These are phyloP conservation scores for Tauraco erythrolophus DNA, from an alignment of 2,113 vertebrate species.

Conservation along the genomic window DNA sequence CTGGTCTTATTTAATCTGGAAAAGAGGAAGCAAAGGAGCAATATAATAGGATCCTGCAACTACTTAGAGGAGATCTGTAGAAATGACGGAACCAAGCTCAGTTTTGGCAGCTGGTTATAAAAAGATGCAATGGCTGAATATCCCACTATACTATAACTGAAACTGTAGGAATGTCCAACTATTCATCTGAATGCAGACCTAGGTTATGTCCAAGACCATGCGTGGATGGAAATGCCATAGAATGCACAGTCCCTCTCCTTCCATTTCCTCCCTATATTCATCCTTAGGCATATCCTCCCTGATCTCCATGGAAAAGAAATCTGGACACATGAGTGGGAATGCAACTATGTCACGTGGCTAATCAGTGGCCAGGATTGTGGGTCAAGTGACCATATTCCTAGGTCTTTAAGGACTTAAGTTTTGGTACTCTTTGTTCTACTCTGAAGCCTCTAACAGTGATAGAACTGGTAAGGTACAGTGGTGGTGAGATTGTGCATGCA, in stretches of 20 bases:
- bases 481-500: not conserved
- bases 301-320: not conserved
- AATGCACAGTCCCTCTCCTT: not conserved
- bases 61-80: not conserved
- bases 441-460: not conserved
- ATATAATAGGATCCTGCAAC: not conserved
- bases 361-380: not conserved
- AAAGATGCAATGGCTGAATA: not conserved
- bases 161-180: not conserved
- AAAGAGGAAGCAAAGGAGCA: not conserved
- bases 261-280: fast-evolving
- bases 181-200: not conserved
- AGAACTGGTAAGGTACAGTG: not conserved
- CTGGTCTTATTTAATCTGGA: not conserved
- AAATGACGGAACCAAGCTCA: not conserved
- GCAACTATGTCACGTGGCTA: not conserved
- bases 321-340: not conserved
- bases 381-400: fast-evolving
- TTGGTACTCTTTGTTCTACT: not conserved
- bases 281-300: not conserved
- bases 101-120: not conserved
- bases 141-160: not conserved
- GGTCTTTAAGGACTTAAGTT: not conserved
- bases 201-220: not conserved
- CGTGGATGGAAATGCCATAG: not conserved